These are phyloP conservation scores for Propithecus perrieri DNA, from an alignment of 2,797 vertebrate genomes.

Conservation along the genomic window DNA sequence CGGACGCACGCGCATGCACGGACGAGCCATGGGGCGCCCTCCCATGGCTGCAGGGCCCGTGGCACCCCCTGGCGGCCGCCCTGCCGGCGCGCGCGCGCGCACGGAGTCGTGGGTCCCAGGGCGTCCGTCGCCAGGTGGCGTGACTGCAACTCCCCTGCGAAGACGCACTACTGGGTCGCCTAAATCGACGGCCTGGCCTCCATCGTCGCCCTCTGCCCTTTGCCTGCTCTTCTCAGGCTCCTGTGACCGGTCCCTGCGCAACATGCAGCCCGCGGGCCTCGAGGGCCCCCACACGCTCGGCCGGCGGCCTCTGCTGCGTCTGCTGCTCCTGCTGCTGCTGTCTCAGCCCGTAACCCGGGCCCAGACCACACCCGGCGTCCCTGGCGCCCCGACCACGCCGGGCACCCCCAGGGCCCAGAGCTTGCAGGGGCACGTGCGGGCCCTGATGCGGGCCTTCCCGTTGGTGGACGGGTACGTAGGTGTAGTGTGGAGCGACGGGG, in stretches of 20 bases:
- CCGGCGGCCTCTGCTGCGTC: neutral
- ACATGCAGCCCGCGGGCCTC: neutral
- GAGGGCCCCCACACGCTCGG: neutral
- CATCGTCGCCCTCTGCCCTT: neutral
- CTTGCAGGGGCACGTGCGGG: constrained; percentile 59
- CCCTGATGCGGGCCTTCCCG: constrained; percentile 88
- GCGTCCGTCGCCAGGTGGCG: neutral
- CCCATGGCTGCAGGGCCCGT: neutral
- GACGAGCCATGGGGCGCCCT: neutral
- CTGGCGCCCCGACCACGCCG: neutral
- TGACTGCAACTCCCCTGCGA: neutral
- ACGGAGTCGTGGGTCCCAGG: neutral
- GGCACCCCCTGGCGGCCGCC: neutral
- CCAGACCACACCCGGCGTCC: fast-evolving
- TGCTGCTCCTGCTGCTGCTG: neutral
- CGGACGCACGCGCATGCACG: neutral
- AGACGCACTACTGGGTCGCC: neutral
- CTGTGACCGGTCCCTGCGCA: neutral
- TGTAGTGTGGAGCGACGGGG: neutral
- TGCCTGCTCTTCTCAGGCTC: neutral
- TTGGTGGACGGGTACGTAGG: constrained; percentile 92
- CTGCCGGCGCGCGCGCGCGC: too few relatives aligned
- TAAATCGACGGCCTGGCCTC: neutral
- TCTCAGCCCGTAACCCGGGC: neutral
- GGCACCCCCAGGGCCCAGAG: neutral